A percentile compares a stretch with the other conserved stretches of the same genome.
phyloP scores from a whole-genome alignment of 2,888 invertebrate species.

The Ophion ellenae region DNA sequence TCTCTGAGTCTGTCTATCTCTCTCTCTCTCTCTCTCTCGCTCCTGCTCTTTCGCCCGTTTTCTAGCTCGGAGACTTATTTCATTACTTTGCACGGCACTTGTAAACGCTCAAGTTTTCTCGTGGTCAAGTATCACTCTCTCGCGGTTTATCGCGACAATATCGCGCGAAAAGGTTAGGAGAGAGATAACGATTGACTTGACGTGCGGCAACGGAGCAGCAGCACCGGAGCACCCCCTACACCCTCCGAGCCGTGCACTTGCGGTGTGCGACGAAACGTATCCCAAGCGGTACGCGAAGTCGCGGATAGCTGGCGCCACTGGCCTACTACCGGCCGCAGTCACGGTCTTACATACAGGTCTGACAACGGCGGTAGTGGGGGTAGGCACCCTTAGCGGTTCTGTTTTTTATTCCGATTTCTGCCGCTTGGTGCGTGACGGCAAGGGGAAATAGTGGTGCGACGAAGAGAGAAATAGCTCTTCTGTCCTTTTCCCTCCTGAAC shows the following conservation, averaged over 20 bases:
- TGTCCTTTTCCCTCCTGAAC: too few species aligned
- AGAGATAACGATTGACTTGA: conserved; percentile 82
- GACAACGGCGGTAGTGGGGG: too few species aligned
- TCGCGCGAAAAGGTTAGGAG: conserved; percentile 80
- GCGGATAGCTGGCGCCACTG: neutral
- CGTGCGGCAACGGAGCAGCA: conserved; percentile 69
- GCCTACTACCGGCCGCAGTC: neutral
- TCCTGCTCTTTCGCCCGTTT: neutral
- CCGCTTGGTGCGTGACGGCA: too few species aligned
- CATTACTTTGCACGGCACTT: conserved; percentile 47
- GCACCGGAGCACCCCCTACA: conserved; percentile 32
- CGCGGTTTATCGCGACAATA: conserved; percentile 63
- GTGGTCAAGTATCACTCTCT: conserved; percentile 41
- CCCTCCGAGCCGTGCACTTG: neutral
- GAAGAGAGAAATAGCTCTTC: too few species aligned
- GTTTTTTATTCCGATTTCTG: too few species aligned
- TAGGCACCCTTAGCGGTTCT: too few species aligned
- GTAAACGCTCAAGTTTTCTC: conserved; percentile 52
- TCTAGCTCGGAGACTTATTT: conserved; percentile 10
- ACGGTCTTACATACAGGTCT: too few species aligned
- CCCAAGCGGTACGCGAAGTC: neutral
- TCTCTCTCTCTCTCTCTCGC: neutral
- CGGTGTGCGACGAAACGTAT: neutral
- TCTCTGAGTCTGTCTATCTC: neutral
- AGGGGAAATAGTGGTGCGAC: too few species aligned